Conservation (phyloP, 2,113 vertebrate species). For the Corythaeola cristata region DNA sequence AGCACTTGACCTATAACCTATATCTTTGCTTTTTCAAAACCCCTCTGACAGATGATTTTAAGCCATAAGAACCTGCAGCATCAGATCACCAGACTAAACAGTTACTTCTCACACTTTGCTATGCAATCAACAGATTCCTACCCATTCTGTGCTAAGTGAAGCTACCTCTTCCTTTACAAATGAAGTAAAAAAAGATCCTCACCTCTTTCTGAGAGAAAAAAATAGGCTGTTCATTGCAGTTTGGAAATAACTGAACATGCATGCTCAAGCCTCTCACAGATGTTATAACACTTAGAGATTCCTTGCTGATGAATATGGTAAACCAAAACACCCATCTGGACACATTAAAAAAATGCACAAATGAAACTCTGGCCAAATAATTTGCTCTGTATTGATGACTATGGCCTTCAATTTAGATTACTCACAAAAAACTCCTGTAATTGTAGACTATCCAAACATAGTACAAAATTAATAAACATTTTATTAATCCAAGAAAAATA, state of each 20-base stretch:
- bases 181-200: not conserved
- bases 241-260: not conserved
- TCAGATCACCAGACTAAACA: not conserved
- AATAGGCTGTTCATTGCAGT: not conserved
- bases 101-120: not conserved
- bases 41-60: not conserved
- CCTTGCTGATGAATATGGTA: conserved; percentile 56
- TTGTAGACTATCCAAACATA: conserved; percentile 7
- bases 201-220: not conserved
- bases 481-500: not conserved
- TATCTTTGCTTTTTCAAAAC: not conserved
- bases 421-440: conserved; percentile 51
- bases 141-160: not conserved
- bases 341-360: conserved; percentile 25
- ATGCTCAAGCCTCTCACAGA: conserved; percentile 34
- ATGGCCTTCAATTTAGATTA: conserved; percentile 9
- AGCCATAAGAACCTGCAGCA: not conserved
- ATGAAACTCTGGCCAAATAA: conserved; percentile 40
- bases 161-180: not conserved
- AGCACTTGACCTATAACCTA: not conserved
- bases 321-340: conserved; percentile 65
- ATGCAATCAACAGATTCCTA: not conserved
- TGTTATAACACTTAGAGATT: conserved; percentile 11
- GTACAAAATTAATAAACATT: conserved; percentile 23
- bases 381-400: conserved; percentile 49